Percentiles rank a stretch among this genome's conserved stretches.
phyloP scores from a whole-genome alignment of 2,113 vertebrate species.

The Oncorhynchus kisutch region DNA sequence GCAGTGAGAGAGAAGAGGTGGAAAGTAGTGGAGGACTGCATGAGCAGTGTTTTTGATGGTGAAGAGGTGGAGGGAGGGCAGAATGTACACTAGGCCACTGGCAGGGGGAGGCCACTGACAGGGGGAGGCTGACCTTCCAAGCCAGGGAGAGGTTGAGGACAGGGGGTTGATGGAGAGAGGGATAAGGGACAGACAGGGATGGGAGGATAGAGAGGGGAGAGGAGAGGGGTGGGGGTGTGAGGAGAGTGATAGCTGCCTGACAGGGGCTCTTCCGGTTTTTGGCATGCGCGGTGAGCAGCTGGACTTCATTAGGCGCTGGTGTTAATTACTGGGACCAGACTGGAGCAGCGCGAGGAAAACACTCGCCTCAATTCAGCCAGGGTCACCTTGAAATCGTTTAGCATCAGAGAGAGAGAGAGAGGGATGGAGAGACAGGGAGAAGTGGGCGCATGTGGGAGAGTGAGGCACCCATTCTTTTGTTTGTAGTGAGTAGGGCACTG shows the following conservation, averaged over 20 bases:
- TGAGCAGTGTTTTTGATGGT: background rate
- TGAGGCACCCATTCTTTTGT: background rate
- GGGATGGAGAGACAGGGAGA: conserved; percentile 34
- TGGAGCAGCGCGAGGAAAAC: conserved; percentile 65
- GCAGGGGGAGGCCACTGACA: conserved; percentile 11
- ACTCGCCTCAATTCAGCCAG: conserved; percentile 74
- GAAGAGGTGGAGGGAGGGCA: background rate
- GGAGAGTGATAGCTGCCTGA: conserved; percentile 38
- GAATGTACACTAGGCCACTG: conserved; percentile 12
- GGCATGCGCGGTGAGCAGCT: conserved; percentile 90
- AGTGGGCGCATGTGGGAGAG: background rate
- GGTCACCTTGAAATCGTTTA: conserved; percentile 85
- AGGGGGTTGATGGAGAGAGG: background rate
- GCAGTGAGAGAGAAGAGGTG: conserved; percentile 18
- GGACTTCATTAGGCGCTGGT: conserved; percentile 96
- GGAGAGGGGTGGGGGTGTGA: conserved; percentile 20
- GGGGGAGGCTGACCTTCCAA: conserved; percentile 44
- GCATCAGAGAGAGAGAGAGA: conserved; percentile 35
- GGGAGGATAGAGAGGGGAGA: background rate
- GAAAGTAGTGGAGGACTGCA: conserved; percentile 1
- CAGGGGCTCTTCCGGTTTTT: conserved; percentile 72
- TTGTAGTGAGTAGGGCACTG: too few species aligned
- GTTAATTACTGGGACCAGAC: conserved; percentile 94
- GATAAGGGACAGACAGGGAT: background rate
- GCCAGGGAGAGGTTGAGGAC: conserved; percentile 18